Conservation (phyloP, 2,888 invertebrate species). For the Chymomyza amoena region DNA sequence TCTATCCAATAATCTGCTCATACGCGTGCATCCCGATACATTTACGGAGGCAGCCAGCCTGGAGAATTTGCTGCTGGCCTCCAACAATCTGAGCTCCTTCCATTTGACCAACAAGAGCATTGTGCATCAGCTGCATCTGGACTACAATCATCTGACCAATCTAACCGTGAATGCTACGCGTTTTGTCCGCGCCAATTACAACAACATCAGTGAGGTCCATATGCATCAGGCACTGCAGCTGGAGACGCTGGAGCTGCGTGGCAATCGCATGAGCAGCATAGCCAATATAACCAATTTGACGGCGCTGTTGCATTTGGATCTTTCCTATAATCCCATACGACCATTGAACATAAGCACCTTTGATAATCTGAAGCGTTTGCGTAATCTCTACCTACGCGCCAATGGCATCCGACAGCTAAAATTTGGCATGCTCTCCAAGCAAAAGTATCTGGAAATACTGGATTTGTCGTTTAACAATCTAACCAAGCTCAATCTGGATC, state of each 20-base stretch:
- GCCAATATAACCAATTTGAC: slow-evolving; percentile 71
- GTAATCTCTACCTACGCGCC: slow-evolving; percentile 67
- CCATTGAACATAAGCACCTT: slow-evolving; percentile 75
- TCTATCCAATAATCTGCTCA: slow-evolving; percentile 70
- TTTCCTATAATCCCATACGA: slow-evolving; percentile 76
- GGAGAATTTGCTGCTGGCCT: slow-evolving; percentile 66
- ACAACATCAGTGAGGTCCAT: slow-evolving; percentile 67
- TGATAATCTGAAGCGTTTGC: slow-evolving; percentile 72
- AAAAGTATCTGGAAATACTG: slow-evolving; percentile 78
- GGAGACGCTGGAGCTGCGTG: slow-evolving; percentile 69
- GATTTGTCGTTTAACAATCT: slow-evolving; percentile 81
- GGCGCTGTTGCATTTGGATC: slow-evolving; percentile 67
- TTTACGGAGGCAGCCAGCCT: slow-evolving; percentile 72
- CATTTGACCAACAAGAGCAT: slow-evolving; percentile 69
- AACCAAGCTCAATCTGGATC: slow-evolving; percentile 77
- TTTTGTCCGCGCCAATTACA: slow-evolving; percentile 73
- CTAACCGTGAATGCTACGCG: slow-evolving; percentile 73
- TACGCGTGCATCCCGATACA: slow-evolving; percentile 71
- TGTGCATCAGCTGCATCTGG: slow-evolving; percentile 67
- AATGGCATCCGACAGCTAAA: slow-evolving; percentile 67
- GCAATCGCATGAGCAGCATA: slow-evolving; percentile 68
- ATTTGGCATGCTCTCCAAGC: slow-evolving; percentile 78
- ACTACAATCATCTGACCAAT: slow-evolving; percentile 69
- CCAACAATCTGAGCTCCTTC: slow-evolving; percentile 63
- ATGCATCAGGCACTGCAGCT: slow-evolving; percentile 64